These are phyloP conservation scores for Cherax destructor DNA, from an alignment of 1,140 invertebrate genomes.

Conservation along the genomic window DNA sequence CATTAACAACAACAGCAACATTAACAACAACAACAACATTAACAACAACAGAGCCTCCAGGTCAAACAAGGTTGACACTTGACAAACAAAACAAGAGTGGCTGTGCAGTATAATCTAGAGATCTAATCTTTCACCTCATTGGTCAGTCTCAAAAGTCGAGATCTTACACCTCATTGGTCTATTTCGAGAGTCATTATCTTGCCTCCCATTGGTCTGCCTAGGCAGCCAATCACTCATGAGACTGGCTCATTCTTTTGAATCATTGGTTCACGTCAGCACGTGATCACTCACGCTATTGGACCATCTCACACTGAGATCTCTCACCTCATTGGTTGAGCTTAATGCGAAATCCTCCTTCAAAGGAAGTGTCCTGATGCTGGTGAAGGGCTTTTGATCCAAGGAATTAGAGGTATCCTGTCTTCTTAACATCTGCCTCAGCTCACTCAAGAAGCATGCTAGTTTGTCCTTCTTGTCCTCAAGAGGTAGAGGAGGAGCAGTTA, in stretches of 20 bases:
- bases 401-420: no score
- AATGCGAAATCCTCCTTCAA: neutral
- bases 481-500: no score
- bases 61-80: neutral
- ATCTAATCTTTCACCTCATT: neutral
- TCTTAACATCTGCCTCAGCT: no score
- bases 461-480: no score
- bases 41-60: no score
- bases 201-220: neutral
- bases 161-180: neutral
- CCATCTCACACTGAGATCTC: neutral
- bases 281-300: neutral
- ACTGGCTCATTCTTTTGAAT: neutral
- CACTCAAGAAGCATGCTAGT: no score
- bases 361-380: no score
- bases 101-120: neutral
- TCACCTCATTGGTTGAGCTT: neutral
- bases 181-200: neutral
- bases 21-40: no score
- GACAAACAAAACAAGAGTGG: neutral
- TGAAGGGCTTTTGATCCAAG: no score
- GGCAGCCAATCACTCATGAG: neutral
- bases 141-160: neutral
- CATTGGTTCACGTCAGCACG: neutral
- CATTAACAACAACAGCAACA: no score